Evolutionary conservation across 2,888 invertebrate genomes (phyloP), one percentile per base, ranked within the genome.

Genomic region (Eilema sororculum): DNA sequence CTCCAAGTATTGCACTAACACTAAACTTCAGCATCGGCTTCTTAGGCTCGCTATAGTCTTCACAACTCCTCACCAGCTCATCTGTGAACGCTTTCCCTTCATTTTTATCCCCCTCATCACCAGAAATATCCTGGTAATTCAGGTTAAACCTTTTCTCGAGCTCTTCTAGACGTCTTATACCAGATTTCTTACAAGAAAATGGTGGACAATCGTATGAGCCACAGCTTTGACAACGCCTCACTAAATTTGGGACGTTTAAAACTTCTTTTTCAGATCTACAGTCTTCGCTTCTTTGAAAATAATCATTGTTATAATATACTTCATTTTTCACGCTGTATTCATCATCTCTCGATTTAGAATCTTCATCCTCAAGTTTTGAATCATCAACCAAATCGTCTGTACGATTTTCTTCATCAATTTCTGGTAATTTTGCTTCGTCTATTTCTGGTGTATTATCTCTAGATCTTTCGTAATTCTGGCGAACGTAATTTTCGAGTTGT

Each of bases 1-100:
- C 92, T 1, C 98, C 98, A 84, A 98, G 95, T 83, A 98, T 98
- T 62, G 98, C 98, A 95, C 97, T 98, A 77, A 98, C 98, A 96
- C 98, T 98, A 93, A 98, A 98, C 93, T 98, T 98, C 84, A 98
- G 96, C 87, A 98, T 96, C 25, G 98, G 98, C 86, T 98, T 98
- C 75, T 93, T 94, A 84, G 93, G 96, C 74, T 93, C 92, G 33
- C 72, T 86, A 72, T 87, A 92, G 37, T 94, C 92, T 22, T 95
- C 95, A 85, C 93, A 93, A 76, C 78, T 91, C 74, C 93, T 87
- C 57, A 95, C 94, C 79, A 94, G 82, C 2, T 95, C 95, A 20
- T 94, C 95, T 0, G 95, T 93, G 46, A 83, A 90, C 25, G 77
- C 78, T 52, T 87, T 89, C 10, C 84, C 88, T 8, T 90, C 90